Base-by-base conservation (phyloP, 2,888 invertebrate species). In the Laothoe populi region DNA sequence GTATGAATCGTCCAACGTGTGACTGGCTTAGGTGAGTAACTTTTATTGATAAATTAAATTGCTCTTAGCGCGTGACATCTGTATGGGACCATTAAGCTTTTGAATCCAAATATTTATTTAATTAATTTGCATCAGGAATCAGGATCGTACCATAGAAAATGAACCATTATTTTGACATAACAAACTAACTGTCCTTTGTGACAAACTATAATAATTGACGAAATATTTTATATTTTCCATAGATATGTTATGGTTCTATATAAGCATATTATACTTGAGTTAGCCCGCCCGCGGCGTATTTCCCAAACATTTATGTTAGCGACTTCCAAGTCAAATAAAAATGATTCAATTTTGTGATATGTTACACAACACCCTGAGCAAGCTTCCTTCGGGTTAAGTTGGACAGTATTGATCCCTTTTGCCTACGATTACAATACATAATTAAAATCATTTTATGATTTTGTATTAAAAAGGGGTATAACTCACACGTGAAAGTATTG, bases 281-380 rank as follows among this genome's bases (percentile, higher is more conserved):
- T 8, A 19, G 1, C 35, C 21, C 31, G 53, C 19, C 35, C 16
- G 19, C 11, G 31, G 26, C 35, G 53, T 7, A 4, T 53, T 53
- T 35, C 35, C 3, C 31, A 16, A 11, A 35, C 31, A 19, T 31
- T 49, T 16, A 16, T 53, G 19, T 10, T 35, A 10, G 35, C 35
- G 11, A 53, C 16, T 11, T 53, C 10, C 13, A 21, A 42, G 21
- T 61, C 26, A 53, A 60, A 49, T 49, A 11, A 53, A 61, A 53
- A 3, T 35, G 66, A 65, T 63, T 60, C 59, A 59, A 42, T 66
- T 78, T 75, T 76, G 80, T 89, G 90, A 90, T 90, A 90, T 90
- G 90, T 90, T 78, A 82, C 74, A 81, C 82, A 80, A 82, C 80
- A 90, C 90, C 89, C 89, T 88, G 87, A 87, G 78, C 79, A 83